These are phyloP conservation scores for Paelopatides confundens DNA, from an alignment of 53 echinoderm and acorn worm species.

Conservation along the genomic window DNA sequence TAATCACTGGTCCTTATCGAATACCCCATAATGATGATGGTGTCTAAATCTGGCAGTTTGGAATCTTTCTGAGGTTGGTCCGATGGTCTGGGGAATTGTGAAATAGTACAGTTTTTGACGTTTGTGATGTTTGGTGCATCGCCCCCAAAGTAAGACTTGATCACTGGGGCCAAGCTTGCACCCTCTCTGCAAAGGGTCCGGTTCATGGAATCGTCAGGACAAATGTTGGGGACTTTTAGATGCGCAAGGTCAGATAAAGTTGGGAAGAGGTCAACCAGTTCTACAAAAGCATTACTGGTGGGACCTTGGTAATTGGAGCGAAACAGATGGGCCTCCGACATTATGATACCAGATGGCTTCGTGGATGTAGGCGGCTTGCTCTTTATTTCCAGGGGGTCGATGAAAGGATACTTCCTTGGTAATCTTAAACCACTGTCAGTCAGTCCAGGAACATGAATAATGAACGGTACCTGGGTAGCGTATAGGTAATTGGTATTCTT, in stretches of 20 bases:
- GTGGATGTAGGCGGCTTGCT: neutral
- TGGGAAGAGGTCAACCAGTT: constrained; percentile 92
- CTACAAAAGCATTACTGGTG: constrained; percentile 73
- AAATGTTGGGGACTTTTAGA: constrained; percentile 72
- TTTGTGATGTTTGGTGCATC: neutral
- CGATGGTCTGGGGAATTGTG: constrained; percentile 84
- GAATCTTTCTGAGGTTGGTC: constrained; percentile 60
- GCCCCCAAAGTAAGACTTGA: constrained; percentile 3
- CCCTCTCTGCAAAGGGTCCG: constrained; percentile 85
- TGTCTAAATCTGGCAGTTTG: constrained; percentile 73
- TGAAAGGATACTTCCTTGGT: constrained; percentile 52
- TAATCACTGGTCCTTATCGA: constrained; percentile 63
- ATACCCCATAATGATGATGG: constrained; percentile 73
- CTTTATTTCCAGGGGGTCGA: constrained; percentile 53
- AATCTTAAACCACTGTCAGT: constrained; percentile 18
- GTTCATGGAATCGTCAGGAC: constrained; percentile 74
- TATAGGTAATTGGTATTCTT: constrained; percentile 66
- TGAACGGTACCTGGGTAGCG: constrained; percentile 67
- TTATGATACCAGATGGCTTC: neutral
- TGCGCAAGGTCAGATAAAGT: constrained; percentile 79
- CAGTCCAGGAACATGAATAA: constrained; percentile 71
- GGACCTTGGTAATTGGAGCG: neutral
- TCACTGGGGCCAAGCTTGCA: constrained; percentile 80
- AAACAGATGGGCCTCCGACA: neutral
- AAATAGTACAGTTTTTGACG: constrained; percentile 92